Percentiles rank a stretch among this genome's conserved stretches.
phyloP scores from a whole-genome alignment of 2,888 invertebrate species.

The Chymomyza fuscimana region DNA sequence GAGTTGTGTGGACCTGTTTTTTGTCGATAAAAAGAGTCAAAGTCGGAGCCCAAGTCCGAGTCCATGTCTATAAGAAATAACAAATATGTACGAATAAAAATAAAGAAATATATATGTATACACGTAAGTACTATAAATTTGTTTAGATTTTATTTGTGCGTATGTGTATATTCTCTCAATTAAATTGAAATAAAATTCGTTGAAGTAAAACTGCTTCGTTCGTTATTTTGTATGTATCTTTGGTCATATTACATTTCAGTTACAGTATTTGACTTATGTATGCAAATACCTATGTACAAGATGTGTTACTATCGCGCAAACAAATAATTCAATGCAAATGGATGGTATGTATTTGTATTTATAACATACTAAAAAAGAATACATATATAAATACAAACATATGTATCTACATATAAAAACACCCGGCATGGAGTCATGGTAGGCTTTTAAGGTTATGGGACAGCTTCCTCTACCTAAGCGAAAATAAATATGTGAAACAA shows the following conservation, averaged over 20 bases:
- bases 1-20: constrained; percentile 6
- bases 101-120: background rate
- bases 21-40: background rate
- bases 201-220: constrained; percentile 15
- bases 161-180: constrained; percentile 26
- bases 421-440: too few species aligned
- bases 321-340: too few species aligned
- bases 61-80: background rate
- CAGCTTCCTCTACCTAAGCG: too few species aligned
- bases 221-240: background rate
- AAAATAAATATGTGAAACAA: background rate
- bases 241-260: background rate
- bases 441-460: too few species aligned
- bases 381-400: too few species aligned
- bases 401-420: too few species aligned
- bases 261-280: background rate
- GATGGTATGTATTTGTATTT: too few species aligned
- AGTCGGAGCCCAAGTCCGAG: background rate
- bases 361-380: too few species aligned
- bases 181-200: constrained; percentile 53
- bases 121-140: constrained; percentile 22
- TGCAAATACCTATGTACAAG: background rate
- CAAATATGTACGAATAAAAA: background rate
- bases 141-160: constrained; percentile 31
- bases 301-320: background rate